Evolutionary conservation across 2,888 invertebrate genomes (phyloP).

Genomic region (Bimastos eiseni): DNA sequence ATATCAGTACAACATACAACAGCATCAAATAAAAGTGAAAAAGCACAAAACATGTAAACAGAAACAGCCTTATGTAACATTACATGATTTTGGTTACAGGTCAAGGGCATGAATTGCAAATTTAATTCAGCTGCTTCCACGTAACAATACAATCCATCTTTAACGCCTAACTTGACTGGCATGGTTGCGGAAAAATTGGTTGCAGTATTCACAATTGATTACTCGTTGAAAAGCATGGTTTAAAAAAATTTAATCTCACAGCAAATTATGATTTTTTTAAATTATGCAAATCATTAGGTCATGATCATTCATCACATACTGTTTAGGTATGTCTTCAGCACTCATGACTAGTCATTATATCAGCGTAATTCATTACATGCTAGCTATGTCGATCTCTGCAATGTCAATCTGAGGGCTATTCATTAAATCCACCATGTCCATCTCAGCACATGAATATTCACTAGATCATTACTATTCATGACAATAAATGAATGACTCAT

Average conservation of each 20-base stretch:
- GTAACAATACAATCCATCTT: not conserved
- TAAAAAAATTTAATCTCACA: not conserved
- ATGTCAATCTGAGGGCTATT: not conserved
- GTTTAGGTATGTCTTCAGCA: too few species aligned
- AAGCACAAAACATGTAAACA: not conserved
- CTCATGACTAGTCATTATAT: not conserved
- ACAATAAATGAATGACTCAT: not conserved
- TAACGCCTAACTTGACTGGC: not conserved
- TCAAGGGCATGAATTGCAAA: not conserved
- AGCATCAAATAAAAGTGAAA: not conserved
- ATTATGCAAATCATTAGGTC: not conserved
- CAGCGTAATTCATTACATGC: not conserved
- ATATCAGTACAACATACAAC: not conserved
- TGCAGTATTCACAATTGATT: not conserved
- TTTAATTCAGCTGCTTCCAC: not conserved
- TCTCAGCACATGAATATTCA: not conserved
- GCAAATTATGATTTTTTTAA: not conserved
- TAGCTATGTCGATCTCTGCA: not conserved
- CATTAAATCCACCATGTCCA: too few species aligned
- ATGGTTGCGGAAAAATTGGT: not conserved
- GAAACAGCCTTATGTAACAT: not conserved
- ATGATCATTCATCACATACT: not conserved
- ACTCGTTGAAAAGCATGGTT: not conserved
- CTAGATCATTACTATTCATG: not conserved
- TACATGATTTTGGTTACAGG: not conserved